Evolutionary conservation across 1,140 invertebrate species (phyloP).

Genomic region (Caerostris extrusa): DNA sequence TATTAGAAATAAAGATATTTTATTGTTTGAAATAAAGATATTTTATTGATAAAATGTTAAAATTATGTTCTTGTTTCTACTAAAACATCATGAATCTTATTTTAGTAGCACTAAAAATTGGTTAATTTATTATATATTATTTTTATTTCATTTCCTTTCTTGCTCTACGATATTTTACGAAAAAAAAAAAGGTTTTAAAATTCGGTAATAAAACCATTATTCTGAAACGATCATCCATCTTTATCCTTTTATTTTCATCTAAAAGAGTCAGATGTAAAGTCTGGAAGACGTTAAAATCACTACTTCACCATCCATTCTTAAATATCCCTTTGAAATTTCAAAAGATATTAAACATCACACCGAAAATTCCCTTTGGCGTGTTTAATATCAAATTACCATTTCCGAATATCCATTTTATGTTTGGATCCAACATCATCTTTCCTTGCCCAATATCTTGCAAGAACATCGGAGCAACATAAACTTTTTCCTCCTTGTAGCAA

Average conservation of each 20-base stretch:
- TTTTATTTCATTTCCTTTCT: too few relatives aligned
- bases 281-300: neutral
- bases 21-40: too few relatives aligned
- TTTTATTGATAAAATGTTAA: too few relatives aligned
- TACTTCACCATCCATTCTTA: neutral
- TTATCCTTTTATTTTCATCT: neutral
- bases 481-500: neutral
- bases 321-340: neutral
- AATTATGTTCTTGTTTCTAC: too few relatives aligned
- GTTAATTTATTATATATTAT: too few relatives aligned
- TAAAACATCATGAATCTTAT: too few relatives aligned
- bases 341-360: conserved; percentile 26
- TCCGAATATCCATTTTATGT: neutral
- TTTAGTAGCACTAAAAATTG: too few relatives aligned
- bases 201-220: neutral
- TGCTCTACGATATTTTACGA: too few relatives aligned
- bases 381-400: conserved; percentile 37
- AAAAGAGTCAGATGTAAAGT: neutral
- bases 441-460: neutral
- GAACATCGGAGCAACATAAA: neutral
- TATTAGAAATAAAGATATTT: too few relatives aligned
- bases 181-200: too few relatives aligned
- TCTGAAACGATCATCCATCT: neutral
- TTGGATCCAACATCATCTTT: neutral
- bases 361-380: neutral